A percentile compares a stretch with the other conserved stretches of the same genome.
These are phyloP conservation scores for Brachionus paranguensis DNA, from an alignment of 1,140 invertebrate genomes.

Conservation along the genomic window DNA sequence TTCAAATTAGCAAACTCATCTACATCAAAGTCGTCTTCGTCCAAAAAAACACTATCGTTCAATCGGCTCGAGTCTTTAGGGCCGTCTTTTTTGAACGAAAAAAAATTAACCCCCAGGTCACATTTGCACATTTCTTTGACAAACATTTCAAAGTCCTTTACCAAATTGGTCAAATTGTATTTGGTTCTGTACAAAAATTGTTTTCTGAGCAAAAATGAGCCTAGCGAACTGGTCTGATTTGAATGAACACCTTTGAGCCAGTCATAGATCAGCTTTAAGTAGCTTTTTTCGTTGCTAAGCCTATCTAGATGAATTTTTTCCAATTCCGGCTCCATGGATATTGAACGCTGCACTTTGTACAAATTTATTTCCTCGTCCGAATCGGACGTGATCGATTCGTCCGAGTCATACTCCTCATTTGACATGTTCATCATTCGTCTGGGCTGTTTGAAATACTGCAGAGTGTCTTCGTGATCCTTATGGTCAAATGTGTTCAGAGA, in stretches of 20 bases:
- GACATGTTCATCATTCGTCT: not conserved
- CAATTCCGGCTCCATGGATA: conserved; percentile 29
- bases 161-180: conserved; percentile 27
- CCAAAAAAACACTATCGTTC: conserved; percentile 11
- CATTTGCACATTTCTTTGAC: conserved; percentile 5
- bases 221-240: not conserved
- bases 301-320: not conserved
- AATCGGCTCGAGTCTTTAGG: not conserved
- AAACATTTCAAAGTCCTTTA: not conserved
- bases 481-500: not conserved
- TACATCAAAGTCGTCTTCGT: not conserved
- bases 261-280: conserved; percentile 2
- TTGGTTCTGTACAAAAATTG: conserved; percentile 20
- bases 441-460: not conserved
- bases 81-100: not conserved
- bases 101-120: conserved; percentile 1
- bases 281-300: not conserved
- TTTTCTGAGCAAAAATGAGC: not conserved
- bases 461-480: not conserved
- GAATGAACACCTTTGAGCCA: conserved; percentile 12
- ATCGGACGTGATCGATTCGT: not conserved
- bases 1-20: conserved; percentile 10
- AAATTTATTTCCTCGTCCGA: not conserved
- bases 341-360: not conserved
- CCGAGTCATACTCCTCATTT: not conserved